phyloP scores from a whole-genome alignment of 2,113 vertebrate genomes.

The Pseudois nayaur region DNA sequence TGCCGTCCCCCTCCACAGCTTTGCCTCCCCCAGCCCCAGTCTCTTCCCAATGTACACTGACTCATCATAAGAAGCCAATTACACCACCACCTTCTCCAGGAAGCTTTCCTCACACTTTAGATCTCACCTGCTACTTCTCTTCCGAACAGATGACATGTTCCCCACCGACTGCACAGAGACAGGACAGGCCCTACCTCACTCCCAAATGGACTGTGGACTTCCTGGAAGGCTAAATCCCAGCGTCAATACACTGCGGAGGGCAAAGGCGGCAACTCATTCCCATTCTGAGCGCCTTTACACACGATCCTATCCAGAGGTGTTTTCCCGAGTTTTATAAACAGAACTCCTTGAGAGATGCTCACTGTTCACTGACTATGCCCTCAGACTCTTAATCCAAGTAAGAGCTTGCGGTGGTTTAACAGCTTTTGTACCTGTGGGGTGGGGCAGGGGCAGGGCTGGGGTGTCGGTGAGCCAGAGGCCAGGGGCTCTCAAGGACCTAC shows the following conservation, averaged over 20 bases:
- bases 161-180: neutral
- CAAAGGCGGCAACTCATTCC: neutral
- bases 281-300: neutral
- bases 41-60: neutral
- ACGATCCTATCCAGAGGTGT: neutral
- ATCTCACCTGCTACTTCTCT: neutral
- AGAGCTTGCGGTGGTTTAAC: neutral
- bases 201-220: neutral
- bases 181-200: neutral
- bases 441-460: neutral
- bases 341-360: neutral
- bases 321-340: neutral
- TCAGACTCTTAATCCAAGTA: neutral
- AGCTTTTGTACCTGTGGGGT: neutral
- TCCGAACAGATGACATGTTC: neutral
- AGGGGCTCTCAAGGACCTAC: neutral
- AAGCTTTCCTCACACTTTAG: neutral
- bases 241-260: rapidly evolving
- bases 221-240: neutral
- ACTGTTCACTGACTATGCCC: neutral
- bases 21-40: no score
- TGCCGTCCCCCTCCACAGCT: rapidly evolving
- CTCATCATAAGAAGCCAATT: neutral
- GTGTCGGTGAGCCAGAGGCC: neutral
- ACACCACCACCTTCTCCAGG: neutral